phyloP scores from a whole-genome alignment of 1,140 invertebrate species.

The Eriosoma lanigerum region DNA sequence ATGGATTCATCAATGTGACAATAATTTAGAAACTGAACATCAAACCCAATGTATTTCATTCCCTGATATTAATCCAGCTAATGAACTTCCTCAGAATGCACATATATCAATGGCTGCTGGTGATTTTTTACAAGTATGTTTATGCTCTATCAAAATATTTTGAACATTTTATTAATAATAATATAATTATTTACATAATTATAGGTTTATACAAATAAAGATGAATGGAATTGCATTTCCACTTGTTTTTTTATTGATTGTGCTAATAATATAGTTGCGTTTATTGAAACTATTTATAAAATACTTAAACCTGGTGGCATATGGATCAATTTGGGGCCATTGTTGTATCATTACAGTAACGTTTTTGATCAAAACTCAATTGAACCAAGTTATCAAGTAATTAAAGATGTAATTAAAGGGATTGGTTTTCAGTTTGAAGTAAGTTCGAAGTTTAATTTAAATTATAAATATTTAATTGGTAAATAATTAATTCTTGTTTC shows the following conservation, averaged over 20 bases:
- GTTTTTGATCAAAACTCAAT: constrained; percentile 86
- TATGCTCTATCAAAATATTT: neutral
- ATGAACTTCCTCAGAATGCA: constrained; percentile 63
- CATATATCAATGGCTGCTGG: constrained; percentile 96
- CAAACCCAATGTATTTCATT: constrained; percentile 78
- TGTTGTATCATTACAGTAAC: constrained; percentile 94
- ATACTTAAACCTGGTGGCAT: constrained; percentile 84
- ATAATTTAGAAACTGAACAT: constrained; percentile 79
- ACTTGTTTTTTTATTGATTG: constrained; percentile 99
- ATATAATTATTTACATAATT: constrained; percentile 42
- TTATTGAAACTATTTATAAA: constrained; percentile 90
- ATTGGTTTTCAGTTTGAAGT: constrained; percentile 88
- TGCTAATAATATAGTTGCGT: constrained; percentile 91
- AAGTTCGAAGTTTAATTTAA: constrained; percentile 55
- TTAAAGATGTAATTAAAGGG: constrained; percentile 78
- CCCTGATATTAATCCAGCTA: constrained; percentile 84
- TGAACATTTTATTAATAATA: constrained; percentile 6
- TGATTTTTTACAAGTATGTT: constrained; percentile 81
- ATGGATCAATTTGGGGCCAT: constrained; percentile 90
- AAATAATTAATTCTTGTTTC: constrained; percentile 57
- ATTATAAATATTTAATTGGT: neutral
- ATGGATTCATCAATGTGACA: constrained; percentile 91
- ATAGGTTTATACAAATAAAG: constrained; percentile 73
- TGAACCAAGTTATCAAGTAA: constrained; percentile 87
- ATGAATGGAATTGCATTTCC: constrained; percentile 88